These are phyloP conservation scores for Catostomus latipinnis DNA, from an alignment of 2,797 vertebrate species.

Conservation along the genomic window DNA sequence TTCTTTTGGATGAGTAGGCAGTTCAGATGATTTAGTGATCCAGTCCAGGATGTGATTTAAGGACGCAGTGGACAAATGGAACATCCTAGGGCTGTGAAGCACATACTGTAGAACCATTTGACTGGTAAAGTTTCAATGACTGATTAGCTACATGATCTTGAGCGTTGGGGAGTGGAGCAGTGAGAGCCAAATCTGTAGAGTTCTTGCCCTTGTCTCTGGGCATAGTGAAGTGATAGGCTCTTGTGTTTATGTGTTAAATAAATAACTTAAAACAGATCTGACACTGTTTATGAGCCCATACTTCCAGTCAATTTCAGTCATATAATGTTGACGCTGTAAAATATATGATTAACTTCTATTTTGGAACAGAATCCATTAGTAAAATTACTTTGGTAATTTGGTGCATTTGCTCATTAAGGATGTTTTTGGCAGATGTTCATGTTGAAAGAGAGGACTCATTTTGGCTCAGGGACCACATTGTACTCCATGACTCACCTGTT, in stretches of 20 bases:
- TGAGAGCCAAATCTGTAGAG: slow-evolving; percentile 12
- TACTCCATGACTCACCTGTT: not conserved
- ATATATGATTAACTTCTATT: slow-evolving; percentile 8
- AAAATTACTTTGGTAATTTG: slow-evolving; percentile 36
- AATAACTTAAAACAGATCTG: slow-evolving; percentile 14
- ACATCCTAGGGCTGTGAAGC: slow-evolving; percentile 56
- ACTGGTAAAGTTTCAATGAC: slow-evolving; percentile 72
- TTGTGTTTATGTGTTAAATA: slow-evolving; percentile 32
- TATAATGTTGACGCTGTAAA: slow-evolving; percentile 22
- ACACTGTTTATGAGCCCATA: slow-evolving; percentile 24
- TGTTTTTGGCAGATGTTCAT: slow-evolving; percentile 23
- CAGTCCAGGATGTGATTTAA: slow-evolving; percentile 52
- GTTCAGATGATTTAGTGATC: slow-evolving; percentile 48
- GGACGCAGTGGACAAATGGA: slow-evolving; percentile 65
- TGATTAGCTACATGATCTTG: slow-evolving; percentile 61
- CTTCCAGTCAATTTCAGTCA: not conserved
- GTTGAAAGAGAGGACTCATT: slow-evolving; percentile 10
- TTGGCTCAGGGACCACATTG: slow-evolving; percentile 18
- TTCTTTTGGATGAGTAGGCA: slow-evolving; percentile 35
- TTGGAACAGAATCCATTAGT: slow-evolving; percentile 37
- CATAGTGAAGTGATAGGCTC: slow-evolving; percentile 26
- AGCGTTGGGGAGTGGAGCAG: slow-evolving; percentile 20
- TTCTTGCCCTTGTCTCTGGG: slow-evolving; percentile 33
- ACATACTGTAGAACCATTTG: slow-evolving; percentile 59
- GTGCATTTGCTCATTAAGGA: slow-evolving; percentile 26